Evolutionary conservation across 92 coral and sea anemone genomes (phyloP), one percentile per base, ranked within the genome.

Genomic region (Galaxea fascicularis): DNA sequence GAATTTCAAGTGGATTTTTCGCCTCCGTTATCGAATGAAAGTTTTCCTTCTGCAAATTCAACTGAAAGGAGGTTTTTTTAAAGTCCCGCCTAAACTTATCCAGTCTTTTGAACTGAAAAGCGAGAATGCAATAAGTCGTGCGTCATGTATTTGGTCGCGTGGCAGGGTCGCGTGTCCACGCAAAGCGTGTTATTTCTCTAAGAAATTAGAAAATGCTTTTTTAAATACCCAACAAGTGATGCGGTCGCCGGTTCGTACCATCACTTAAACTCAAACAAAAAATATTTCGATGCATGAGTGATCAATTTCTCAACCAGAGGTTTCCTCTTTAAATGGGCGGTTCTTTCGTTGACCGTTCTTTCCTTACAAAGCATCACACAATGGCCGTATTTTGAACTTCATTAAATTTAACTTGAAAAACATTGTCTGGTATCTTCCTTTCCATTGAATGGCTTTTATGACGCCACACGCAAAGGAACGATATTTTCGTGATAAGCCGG

Each of bases 131-230:
- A 65, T 59, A 28, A 51, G 84, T 67, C 65, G 76, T 22, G 76
- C 76, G 76, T 71, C 58, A 53, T 27, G 47, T 35, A 15, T 79
- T 64, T 18, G 44, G 78, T 82, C 86, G 86, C 86, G 86, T 82
- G 85, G 78, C 86, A 22, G 29, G 77, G 86, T 82, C 86, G 86
- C 86, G 86, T 82, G 86, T 82, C 86, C 78, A 29, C 24, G 56
- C 78, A 58, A 45, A 78, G 78, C 45, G 22, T 49, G 57, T 27
- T 56, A 54, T 65, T 66, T 66, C 76, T 60, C 26, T 64, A 21
- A 13, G 27, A 79, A 66, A 35, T 35, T 35, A 35, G 41, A 35
- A 35, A 24, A 27, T 70, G 54, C 71, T 82, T 82, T 57, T 66
- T 45, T 44, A 44, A 54, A 57, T 35, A 77, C 27, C 70, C 28